Evolutionary conservation across 2,888 invertebrate genomes (phyloP).

Genomic region (Coelopa pilipes): DNA sequence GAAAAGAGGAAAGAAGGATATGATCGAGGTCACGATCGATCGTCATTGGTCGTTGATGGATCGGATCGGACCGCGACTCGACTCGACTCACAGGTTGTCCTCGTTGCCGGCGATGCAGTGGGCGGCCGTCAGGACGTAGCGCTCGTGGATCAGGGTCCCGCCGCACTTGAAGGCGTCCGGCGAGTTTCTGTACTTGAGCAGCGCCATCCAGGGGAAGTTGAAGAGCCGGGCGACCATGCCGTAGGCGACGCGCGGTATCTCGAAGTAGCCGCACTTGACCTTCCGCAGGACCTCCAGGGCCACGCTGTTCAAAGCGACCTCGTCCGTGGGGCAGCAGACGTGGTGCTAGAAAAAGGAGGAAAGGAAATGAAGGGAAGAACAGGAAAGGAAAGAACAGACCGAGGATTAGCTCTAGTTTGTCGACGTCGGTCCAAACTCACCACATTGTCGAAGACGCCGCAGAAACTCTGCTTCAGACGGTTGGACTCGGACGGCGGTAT

Average conservation of each 20-base stretch:
- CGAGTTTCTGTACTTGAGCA: conserved; percentile 49
- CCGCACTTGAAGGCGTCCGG: conserved; percentile 51
- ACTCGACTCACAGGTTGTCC: conserved; percentile 52
- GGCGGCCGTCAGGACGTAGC: conserved; percentile 58
- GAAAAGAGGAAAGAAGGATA: not conserved
- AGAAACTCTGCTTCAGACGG: conserved; percentile 46
- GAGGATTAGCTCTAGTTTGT: too few relatives aligned
- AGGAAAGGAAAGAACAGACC: too few relatives aligned
- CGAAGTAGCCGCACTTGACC: conserved; percentile 47
- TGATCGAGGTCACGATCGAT: too few relatives aligned
- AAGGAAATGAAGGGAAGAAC: too few relatives aligned
- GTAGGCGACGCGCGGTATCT: conserved; percentile 49
- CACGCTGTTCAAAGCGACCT: conserved; percentile 54
- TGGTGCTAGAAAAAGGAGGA: conserved; percentile 50
- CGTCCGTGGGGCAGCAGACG: conserved; percentile 50
- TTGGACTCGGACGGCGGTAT: conserved; percentile 38
- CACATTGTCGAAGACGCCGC: conserved; percentile 48
- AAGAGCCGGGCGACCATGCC: conserved; percentile 53
- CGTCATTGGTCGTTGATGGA: not conserved
- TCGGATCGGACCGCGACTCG: too few relatives aligned
- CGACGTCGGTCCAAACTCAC: too few relatives aligned
- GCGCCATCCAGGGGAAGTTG: conserved; percentile 56
- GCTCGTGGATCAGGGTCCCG: conserved; percentile 52
- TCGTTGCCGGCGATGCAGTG: conserved; percentile 50
- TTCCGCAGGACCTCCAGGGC: conserved; percentile 46